Evolutionary conservation across 35 echinoderm and acorn worm genomes (phyloP), one percentile per base, ranked within the genome.

Genomic region (Heliocidaris tuberculata): DNA sequence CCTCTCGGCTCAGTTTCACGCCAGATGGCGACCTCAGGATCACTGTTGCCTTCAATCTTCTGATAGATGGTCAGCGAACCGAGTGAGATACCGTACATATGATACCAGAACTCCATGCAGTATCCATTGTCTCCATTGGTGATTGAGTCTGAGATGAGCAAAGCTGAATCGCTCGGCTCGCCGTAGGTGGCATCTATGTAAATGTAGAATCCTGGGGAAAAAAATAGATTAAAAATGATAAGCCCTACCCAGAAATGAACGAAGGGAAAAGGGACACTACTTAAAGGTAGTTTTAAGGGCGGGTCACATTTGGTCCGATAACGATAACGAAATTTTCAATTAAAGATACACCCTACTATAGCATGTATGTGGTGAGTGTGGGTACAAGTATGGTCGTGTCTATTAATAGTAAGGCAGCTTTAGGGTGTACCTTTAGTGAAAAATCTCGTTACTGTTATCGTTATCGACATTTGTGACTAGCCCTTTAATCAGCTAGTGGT

Each of bases 51-150:
- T n/a, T 78, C 87, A 47, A 32, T 16, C 87, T 32, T 89, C 31
- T 89, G 47, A 27, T 48, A 89, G 85, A 91, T 31, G 30, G 12
- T 48, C 2, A 93, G 91, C 48, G 32, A 10, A 32, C 98, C 98
- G 19, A 99, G 91, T 30, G 90, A 61, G 52, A 78, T 61, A 9
- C 98, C 98, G 48, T 56, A 95, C 94, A 99, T 96, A 32, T 96
- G 96, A 49, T 97, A 99, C 92, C 94, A 99, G 78, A 99, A 96
- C n/a, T 96, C 88, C 15, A 97, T 78, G 31, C 98, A 99, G 92
- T 97, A 95, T 9, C 90, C 93, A 9, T 32, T 61, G 7, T 93
- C 94, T 13, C 95, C 97, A 30, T 89, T 89, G 24, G 94, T 94
- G 60, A 96, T 96, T 32, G 86, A 48, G 11, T 59, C 98, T 96